Conservation (phyloP, 2,888 invertebrate genomes). For the Zhengitettix transpicula region DNA sequence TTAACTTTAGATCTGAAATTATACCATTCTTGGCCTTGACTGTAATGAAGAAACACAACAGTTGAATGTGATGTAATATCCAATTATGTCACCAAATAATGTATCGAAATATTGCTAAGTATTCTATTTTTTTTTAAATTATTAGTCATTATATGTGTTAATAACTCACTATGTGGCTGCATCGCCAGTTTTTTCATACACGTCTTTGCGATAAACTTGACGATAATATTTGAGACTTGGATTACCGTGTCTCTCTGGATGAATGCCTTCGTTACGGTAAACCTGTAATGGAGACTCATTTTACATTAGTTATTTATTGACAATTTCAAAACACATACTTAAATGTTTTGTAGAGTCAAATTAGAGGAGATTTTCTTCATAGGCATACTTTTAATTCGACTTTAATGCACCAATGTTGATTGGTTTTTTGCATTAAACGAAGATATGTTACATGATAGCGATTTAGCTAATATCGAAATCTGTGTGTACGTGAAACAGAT, state of each 20-base stretch:
- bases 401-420: too few relatives aligned
- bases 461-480: too few relatives aligned
- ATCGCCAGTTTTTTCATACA: slow-evolving; percentile 26
- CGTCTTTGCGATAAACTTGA: slow-evolving; percentile 22
- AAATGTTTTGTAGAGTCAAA: too few relatives aligned
- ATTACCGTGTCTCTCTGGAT: slow-evolving; percentile 29
- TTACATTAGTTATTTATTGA: neutral
- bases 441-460: neutral
- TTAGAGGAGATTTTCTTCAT: too few relatives aligned
- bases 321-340: neutral
- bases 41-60: slow-evolving; percentile 12
- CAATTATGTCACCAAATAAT: too few relatives aligned
- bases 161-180: slow-evolving; percentile 2
- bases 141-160: too few relatives aligned
- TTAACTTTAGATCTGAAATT: slow-evolving; percentile 47
- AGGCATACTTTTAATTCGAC: neutral
- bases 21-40: slow-evolving; percentile 49
- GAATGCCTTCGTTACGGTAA: slow-evolving; percentile 28
- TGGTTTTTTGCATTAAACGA: too few relatives aligned
- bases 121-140: too few relatives aligned
- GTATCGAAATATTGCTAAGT: too few relatives aligned
- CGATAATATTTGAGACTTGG: slow-evolving; percentile 27
- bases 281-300: slow-evolving; percentile 14
- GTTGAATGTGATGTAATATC: too few relatives aligned
- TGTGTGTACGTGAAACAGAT: too few relatives aligned